Evolutionary conservation across 2,797 vertebrate genomes (phyloP), one percentile per base, ranked within the genome.

Genomic region (Craterocephalus amniculus): DNA sequence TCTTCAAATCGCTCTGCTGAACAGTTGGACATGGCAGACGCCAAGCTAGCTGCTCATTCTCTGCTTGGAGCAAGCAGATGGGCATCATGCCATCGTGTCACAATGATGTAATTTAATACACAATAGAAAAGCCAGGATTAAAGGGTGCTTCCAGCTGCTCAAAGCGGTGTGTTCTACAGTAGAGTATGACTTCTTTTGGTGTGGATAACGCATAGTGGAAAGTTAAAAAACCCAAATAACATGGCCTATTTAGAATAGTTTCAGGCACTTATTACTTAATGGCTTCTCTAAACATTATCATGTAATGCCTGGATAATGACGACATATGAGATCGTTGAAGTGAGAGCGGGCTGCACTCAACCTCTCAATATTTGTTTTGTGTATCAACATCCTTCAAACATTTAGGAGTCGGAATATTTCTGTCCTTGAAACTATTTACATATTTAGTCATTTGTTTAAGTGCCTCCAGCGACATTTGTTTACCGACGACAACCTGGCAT

Each of bases 361-460:
- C 38, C 16, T 65, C 45, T 52, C 18, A 24, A 59, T 22, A 63
- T 57, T 71, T 62, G 7, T 13, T 54, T 45, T 61, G 60, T 7
- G 22, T 52, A 49, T 36, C 34, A 65, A 48, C 12, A 34, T 51
- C 36, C 29, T 26, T 6, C 49, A 18, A 54, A 55, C 24, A 24
- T 45, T 20, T 24, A 54, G 6, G 51, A 10, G 6, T 18, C 8
- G 10, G 26, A 40, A 56, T 67, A 34, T 38, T 27, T 63, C 11
- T 32, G 20, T n/a, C 34, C 40, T 58, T 6, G 32, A 1, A 40
- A 20, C 6, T 12, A 57, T 55, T 62, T 55, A 27, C n/a, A 18
- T n/a, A 11, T 45, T 64, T 56, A 70, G 49, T 55, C 45, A 64
- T 75, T 60, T 54, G 51, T 29, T 54, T 27, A 54, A 54, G 27